Conservation (phyloP, 92 coral and sea anemone species). For the Porites rus region DNA sequence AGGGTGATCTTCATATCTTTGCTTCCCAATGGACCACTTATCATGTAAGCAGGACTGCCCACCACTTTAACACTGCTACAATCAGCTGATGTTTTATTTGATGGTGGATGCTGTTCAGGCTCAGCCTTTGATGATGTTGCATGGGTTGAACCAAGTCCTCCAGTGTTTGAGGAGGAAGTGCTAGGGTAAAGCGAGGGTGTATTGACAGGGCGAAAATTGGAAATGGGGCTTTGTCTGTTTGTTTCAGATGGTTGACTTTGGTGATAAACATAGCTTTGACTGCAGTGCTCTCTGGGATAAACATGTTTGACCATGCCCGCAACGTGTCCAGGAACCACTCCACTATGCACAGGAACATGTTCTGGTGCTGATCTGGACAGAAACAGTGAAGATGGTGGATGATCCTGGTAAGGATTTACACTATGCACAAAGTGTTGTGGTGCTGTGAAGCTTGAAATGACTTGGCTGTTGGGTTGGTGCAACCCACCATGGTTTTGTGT, state of each 20-base stretch:
- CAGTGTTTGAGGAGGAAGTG: not conserved
- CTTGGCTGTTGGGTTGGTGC: constrained; percentile 20
- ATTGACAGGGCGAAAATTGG: constrained; percentile 28
- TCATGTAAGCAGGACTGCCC: constrained; percentile 90
- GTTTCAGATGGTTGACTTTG: constrained; percentile 8
- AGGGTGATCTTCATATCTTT: constrained; percentile 91
- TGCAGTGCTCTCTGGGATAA: constrained; percentile 38
- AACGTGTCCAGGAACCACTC: constrained; percentile 16
- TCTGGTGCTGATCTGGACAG: constrained; percentile 45
- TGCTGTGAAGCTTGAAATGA: constrained; percentile 9
- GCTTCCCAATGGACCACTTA: constrained; percentile 89
- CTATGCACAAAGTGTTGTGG: constrained; percentile 22
- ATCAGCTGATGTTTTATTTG: constrained; percentile 20
- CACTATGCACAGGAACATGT: constrained; percentile 23
- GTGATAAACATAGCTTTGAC: constrained; percentile 29
- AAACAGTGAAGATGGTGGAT: constrained; percentile 7
- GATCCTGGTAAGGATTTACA: constrained; percentile 25
- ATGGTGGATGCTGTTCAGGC: constrained; percentile 9
- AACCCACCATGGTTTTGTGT: constrained; percentile 32
- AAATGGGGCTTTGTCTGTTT: constrained; percentile 22
- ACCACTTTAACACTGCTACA: constrained; percentile 30
- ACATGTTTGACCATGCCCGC: constrained; percentile 12
- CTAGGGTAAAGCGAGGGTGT: constrained; percentile 30
- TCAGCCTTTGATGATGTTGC: constrained; percentile 31
- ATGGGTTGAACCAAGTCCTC: constrained; percentile 11